phyloP scores from a whole-genome alignment of 1,140 invertebrate species.

The Tenebrio molitor region DNA sequence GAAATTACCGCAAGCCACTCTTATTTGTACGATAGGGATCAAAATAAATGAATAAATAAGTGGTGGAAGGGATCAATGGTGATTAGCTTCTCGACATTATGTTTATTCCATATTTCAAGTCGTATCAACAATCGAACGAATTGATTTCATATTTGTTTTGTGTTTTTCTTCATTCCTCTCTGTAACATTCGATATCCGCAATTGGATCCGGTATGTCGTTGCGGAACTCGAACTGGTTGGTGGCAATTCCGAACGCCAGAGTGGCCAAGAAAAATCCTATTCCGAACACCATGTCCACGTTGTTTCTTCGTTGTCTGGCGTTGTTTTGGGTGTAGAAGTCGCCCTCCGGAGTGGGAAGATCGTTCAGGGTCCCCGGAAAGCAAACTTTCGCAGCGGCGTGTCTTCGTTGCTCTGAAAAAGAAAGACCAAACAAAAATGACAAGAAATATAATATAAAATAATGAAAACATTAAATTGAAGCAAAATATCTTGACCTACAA shows the following conservation, averaged over 20 bases:
- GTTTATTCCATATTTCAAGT: no score
- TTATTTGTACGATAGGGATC: no score
- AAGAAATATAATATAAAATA: no score
- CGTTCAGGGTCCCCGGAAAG: background rate
- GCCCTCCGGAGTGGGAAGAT: constrained; percentile 8
- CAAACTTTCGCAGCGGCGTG: background rate
- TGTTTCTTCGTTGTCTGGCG: background rate
- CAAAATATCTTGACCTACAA: no score
- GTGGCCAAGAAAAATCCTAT: background rate
- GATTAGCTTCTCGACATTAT: no score
- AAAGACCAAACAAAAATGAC: no score
- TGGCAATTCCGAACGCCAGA: background rate
- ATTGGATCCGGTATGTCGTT: background rate
- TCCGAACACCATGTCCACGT: background rate
- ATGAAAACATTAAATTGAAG: no score
- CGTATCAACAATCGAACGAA: background rate
- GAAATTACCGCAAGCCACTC: no score
- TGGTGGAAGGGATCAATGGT: no score
- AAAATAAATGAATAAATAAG: no score
- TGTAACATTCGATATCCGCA: constrained; percentile 9
- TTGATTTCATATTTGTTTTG: background rate
- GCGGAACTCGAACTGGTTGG: background rate
- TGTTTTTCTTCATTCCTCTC: no score
- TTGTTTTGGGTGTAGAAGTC: constrained; percentile 7
- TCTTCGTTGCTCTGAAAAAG: no score